These are phyloP conservation scores for Ibidorhyncha struthersii DNA, from an alignment of 2,113 vertebrate species.

Conservation along the genomic window DNA sequence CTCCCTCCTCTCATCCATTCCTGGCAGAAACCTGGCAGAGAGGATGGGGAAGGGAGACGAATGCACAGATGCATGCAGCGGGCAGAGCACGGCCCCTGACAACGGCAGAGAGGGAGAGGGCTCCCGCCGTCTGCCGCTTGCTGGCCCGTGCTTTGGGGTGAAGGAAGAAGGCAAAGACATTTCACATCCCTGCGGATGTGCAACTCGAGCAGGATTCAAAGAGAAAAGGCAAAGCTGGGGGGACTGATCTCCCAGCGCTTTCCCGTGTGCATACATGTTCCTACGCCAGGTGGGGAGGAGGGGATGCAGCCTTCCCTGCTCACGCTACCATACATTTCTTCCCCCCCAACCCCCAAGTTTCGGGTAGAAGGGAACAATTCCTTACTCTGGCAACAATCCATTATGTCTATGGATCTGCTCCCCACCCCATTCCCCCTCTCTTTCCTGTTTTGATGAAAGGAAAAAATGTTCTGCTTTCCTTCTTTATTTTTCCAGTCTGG, in stretches of 20 bases:
- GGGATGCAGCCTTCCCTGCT: background rate
- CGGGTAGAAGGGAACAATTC: constrained; percentile 54
- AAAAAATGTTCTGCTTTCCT: constrained; percentile 81
- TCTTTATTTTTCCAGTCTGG: constrained; percentile 84
- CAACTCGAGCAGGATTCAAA: background rate
- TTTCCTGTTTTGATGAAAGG: constrained; percentile 86
- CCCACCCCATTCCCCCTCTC: constrained; percentile 59
- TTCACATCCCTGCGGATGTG: background rate
- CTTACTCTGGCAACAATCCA: constrained; percentile 54
- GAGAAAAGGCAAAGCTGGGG: background rate
- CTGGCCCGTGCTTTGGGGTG: background rate
- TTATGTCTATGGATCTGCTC: constrained; percentile 43
- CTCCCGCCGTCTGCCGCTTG: fast-evolving
- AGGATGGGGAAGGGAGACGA: background rate
- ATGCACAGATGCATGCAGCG: background rate
- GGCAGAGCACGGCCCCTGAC: background rate
- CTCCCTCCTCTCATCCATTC: background rate
- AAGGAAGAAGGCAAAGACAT: constrained; percentile 9
- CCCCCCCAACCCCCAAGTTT: background rate
- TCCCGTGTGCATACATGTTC: background rate
- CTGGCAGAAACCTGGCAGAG: background rate
- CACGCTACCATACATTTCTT: background rate
- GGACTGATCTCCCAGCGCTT: background rate
- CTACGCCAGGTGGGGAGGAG: background rate
- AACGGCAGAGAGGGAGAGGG: background rate